Evolutionary conservation across 1,140 invertebrate genomes (phyloP).

Genomic region (Adelges cooleyi): DNA sequence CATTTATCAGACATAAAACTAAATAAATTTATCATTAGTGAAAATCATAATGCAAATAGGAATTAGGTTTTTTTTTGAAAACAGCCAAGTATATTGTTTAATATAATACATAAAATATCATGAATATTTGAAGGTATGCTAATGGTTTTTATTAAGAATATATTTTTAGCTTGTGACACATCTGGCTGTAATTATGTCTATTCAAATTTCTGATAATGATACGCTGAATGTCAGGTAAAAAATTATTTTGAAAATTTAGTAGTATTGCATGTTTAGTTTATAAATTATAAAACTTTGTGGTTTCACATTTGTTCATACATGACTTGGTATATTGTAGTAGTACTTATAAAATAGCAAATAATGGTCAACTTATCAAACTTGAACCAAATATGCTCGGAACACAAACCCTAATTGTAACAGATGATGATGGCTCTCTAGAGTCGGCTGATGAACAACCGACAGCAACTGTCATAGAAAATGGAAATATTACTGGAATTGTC

Average conservation of each 20-base stretch:
- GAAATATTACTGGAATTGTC: slow-evolving; percentile 11
- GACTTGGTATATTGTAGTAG: not conserved
- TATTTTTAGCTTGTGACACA: too few species aligned
- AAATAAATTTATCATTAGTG: too few species aligned
- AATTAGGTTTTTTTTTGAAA: too few species aligned
- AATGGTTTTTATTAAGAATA: too few species aligned
- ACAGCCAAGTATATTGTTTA: too few species aligned
- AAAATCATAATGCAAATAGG: too few species aligned
- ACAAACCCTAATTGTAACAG: slow-evolving; percentile 14
- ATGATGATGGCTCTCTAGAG: slow-evolving; percentile 13
- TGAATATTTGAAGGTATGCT: too few species aligned
- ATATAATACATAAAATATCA: too few species aligned
- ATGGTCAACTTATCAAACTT: slow-evolving; percentile 14
- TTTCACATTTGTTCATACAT: not conserved
- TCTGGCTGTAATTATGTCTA: slow-evolving; percentile 9
- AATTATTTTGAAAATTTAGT: not conserved
- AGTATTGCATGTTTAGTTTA: not conserved
- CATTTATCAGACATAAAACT: too few species aligned
- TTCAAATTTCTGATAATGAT: slow-evolving; percentile 14
- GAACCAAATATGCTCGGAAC: slow-evolving; percentile 5
- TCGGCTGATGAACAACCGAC: slow-evolving; percentile 12
- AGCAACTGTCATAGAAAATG: slow-evolving; percentile 5
- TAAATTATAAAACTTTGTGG: not conserved
- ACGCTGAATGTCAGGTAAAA: not conserved
- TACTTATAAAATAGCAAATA: slow-evolving; percentile 5